Base-by-base conservation (phyloP, 2,113 vertebrate genomes). In the Saimiri boliviensis region DNA sequence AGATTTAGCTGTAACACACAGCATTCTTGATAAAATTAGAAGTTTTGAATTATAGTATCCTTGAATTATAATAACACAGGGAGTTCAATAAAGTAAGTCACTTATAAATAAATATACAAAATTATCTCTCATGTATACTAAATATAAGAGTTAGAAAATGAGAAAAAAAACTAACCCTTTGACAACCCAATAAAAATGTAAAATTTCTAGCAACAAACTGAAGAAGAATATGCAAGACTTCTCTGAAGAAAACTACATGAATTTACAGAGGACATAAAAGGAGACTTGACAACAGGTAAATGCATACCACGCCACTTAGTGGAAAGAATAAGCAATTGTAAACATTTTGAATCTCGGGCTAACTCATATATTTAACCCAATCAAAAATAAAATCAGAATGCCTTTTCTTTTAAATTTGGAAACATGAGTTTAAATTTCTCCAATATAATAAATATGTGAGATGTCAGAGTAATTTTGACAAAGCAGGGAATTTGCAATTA, bases 161-260 rank as follows among this genome's bases (percentile, higher is more conserved):
- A 86, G 85, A 74, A 85, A 76, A 76, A 42, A 37, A 40, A 23
- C 20, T 81, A 95, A 94, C 9, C 12, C 32, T 83, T 45, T 93
- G 89, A 89, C 58, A 96, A 71, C 30, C 4, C 49, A 94, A 84
- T 96, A 92, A 93, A 97, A 95, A 79, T 86, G 60, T 49, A 86
- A 93, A 89, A 93, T 92, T 91, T 49, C 54, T 92, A 91, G 68
- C 47, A 92, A 92, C 71, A 95, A 89, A 81, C 60, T 37, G 84
- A 89, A 81, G 40, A 84, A 56, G 32, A 81, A 82, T 66, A 84
- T 3, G 14, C 3, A 95, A 86, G 32, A 60, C 40, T 19, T 80
- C 35, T 93, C 89, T 79, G 56, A 94, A 89, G 77, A 95, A 94
- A 96, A 79, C 2, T 14, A 1, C 47, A 63, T 91, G 42, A 76